Conservation (phyloP, 1,140 invertebrate species). For the Lerema accius region DNA sequence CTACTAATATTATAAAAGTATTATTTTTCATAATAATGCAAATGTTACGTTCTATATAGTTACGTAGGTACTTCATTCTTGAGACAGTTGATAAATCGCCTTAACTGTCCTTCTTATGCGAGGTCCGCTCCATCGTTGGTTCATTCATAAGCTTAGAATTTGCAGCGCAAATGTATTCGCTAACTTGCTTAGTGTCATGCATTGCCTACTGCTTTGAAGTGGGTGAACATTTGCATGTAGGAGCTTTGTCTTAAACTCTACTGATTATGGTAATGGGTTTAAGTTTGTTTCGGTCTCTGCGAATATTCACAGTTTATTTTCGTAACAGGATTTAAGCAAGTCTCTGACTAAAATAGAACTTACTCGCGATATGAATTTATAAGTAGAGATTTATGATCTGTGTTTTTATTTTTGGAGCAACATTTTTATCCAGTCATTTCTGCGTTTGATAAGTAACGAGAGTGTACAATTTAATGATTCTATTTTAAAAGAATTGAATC, state of each 20-base stretch:
- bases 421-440: too few relatives aligned
- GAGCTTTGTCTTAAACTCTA: slow-evolving; percentile 30
- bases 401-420: too few relatives aligned
- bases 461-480: too few relatives aligned
- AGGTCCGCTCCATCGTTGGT: slow-evolving; percentile 4
- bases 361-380: too few relatives aligned
- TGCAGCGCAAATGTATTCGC: slow-evolving; percentile 15
- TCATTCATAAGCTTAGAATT: slow-evolving; percentile 26
- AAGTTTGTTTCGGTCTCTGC: slow-evolving; percentile 8
- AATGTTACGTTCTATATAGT: background rate
- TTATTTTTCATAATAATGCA: background rate
- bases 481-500: too few relatives aligned
- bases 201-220: slow-evolving; percentile 27
- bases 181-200: slow-evolving; percentile 27
- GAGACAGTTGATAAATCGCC: slow-evolving; percentile 13
- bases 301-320: slow-evolving; percentile 17
- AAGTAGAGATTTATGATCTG: too few relatives aligned
- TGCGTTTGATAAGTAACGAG: too few relatives aligned
- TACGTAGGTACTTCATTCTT: background rate
- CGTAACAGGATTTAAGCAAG: slow-evolving; percentile 1
- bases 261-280: slow-evolving; percentile 26
- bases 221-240: slow-evolving; percentile 25
- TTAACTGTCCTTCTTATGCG: slow-evolving; percentile 4
- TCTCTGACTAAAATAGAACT: too few relatives aligned
- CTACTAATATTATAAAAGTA: too few relatives aligned